Evolutionary conservation across 1,140 invertebrate genomes (phyloP).

Genomic region (Melitaea cinxia): DNA sequence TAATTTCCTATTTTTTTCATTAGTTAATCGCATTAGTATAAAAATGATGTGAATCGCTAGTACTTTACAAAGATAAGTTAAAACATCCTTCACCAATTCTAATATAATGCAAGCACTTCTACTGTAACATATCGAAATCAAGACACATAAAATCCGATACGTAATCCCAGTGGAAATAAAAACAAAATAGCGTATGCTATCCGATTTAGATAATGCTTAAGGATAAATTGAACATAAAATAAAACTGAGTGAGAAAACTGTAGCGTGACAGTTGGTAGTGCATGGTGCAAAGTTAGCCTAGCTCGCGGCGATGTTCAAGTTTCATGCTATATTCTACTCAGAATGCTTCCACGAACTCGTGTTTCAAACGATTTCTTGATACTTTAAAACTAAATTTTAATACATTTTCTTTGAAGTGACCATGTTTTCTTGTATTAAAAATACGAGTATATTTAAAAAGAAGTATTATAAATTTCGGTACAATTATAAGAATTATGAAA

Average conservation of each 20-base stretch:
- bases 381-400: slow-evolving; percentile 48
- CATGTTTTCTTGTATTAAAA: not conserved
- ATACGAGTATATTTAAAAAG: too few species aligned
- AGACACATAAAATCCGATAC: slow-evolving; percentile 6
- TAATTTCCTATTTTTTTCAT: too few species aligned
- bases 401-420: not conserved
- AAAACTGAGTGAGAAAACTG: slow-evolving; percentile 55
- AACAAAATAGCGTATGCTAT: slow-evolving; percentile 48
- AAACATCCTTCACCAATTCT: not conserved
- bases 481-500: too few species aligned
- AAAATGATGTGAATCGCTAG: too few species aligned
- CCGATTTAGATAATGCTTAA: slow-evolving; percentile 51
- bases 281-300: slow-evolving; percentile 48
- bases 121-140: slow-evolving; percentile 10
- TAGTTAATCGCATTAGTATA: too few species aligned
- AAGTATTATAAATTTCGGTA: too few species aligned
- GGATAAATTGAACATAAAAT: slow-evolving; percentile 67
- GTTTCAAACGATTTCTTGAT: slow-evolving; percentile 50
- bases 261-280: slow-evolving; percentile 46
- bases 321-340: slow-evolving; percentile 38
- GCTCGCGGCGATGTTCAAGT: slow-evolving; percentile 43
- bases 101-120: not conserved
- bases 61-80: too few species aligned
- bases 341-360: slow-evolving; percentile 44
- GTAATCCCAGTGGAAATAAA: slow-evolving; percentile 37